Conservation (phyloP, 2,797 vertebrate genomes). For the Poecilia picta region DNA sequence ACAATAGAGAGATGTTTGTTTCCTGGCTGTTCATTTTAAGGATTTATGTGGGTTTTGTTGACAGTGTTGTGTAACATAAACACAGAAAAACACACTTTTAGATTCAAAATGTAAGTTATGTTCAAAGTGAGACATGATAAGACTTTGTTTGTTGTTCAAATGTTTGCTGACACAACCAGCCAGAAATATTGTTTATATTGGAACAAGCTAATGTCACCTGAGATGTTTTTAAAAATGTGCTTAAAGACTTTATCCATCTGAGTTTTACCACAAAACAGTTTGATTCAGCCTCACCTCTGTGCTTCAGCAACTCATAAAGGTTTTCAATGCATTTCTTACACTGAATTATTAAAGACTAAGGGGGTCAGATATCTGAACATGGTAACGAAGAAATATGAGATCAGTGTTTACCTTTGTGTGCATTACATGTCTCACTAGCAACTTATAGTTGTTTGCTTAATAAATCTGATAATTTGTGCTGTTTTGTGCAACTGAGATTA, state of each 20-base stretch:
- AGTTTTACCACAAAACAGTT: background rate
- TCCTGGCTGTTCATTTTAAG: background rate
- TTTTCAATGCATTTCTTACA: conserved; percentile 23
- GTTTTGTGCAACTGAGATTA: background rate
- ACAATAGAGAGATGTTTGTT: background rate
- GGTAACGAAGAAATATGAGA: conserved; percentile 50
- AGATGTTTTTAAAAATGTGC: background rate
- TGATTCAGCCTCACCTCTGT: background rate
- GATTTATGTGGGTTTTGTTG: background rate
- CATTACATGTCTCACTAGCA: conserved; percentile 16
- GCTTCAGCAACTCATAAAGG: conserved; percentile 13
- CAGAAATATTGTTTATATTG: background rate
- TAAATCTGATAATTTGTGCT: background rate
- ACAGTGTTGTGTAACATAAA: background rate
- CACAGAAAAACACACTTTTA: background rate
- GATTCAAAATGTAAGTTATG: background rate
- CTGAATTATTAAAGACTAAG: conserved; percentile 67
- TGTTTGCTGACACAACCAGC: background rate
- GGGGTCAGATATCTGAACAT: conserved; percentile 43
- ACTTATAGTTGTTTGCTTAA: background rate
- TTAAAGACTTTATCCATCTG: background rate
- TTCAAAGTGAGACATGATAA: background rate
- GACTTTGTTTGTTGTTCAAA: background rate
- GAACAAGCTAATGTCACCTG: background rate
- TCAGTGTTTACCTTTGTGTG: conserved; percentile 36